Evolutionary conservation across 1,140 invertebrate species (phyloP).

Genomic region (Lasaia peninsularis): DNA sequence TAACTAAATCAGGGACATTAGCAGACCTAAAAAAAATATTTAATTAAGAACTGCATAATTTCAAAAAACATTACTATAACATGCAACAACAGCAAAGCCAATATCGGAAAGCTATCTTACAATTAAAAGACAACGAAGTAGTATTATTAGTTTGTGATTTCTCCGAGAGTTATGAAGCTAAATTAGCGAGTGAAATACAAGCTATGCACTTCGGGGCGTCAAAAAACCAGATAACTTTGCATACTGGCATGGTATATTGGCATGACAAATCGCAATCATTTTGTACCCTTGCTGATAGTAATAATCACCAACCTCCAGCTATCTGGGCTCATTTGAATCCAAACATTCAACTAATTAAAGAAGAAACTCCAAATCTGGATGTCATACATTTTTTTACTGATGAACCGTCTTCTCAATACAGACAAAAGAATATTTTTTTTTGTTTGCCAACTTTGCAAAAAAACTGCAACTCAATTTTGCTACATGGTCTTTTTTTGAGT

Average conservation of each 20-base stretch:
- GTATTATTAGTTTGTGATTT: not conserved
- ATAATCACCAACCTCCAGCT: not conserved
- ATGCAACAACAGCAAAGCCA: no score
- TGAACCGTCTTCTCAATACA: no score
- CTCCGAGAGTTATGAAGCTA: not conserved
- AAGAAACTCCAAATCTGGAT: not conserved
- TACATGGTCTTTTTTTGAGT: no score
- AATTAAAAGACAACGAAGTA: no score
- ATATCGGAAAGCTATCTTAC: no score
- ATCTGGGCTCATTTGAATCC: conserved; percentile 4
- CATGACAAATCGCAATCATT: not conserved
- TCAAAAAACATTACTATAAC: no score
- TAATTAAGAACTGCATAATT: no score
- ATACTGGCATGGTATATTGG: not conserved
- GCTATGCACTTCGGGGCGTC: not conserved
- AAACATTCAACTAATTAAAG: not conserved
- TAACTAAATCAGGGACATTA: no score
- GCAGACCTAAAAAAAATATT: no score
- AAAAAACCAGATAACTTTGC: not conserved
- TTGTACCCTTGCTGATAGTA: conserved; percentile 1
- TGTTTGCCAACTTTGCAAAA: no score
- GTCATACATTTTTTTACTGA: not conserved
- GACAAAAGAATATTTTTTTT: no score
- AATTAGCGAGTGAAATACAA: not conserved
- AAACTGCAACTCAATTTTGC: no score